These are phyloP conservation scores for Lithophane ornitopus DNA, from an alignment of 2,888 invertebrate species.

Conservation along the genomic window DNA sequence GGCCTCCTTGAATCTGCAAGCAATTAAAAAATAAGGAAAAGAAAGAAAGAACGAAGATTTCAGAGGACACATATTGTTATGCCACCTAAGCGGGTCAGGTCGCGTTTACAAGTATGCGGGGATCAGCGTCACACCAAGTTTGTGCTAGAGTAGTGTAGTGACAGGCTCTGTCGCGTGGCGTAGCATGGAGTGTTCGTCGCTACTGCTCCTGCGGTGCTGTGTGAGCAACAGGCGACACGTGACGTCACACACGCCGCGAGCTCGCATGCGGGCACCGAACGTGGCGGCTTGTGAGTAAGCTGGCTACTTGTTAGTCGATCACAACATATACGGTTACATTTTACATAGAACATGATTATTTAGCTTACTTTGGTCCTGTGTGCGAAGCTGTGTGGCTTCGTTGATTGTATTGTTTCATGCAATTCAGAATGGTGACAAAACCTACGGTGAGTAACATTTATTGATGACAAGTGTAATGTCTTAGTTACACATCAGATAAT, in stretches of 20 bases:
- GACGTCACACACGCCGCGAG: conserved; percentile 69
- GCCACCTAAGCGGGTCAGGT: conserved; percentile 81
- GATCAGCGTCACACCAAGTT: conserved; percentile 80
- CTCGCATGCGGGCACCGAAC: conserved; percentile 82
- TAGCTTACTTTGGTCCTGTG: conserved; percentile 81
- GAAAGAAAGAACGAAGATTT: conserved; percentile 85
- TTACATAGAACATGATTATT: conserved; percentile 71
- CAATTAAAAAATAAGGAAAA: conserved; percentile 90
- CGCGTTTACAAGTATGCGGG: conserved; percentile 75
- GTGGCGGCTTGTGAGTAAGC: conserved; percentile 85
- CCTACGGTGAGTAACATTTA: conserved; percentile 48
- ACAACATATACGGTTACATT: conserved; percentile 77
- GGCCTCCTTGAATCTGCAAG: conserved; percentile 96
- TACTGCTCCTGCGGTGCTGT: conserved; percentile 52
- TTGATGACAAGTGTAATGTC: conserved; percentile 46
- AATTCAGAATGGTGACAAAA: conserved; percentile 50
- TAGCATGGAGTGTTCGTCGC: conserved; percentile 75
- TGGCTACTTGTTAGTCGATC: conserved; percentile 84
- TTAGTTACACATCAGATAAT: conserved; percentile 26
- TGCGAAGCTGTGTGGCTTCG: conserved; percentile 72
- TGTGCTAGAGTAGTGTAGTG: conserved; percentile 84
- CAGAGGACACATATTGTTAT: conserved; percentile 78
- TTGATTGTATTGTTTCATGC: conserved; percentile 61
- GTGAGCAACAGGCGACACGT: conserved; percentile 74
- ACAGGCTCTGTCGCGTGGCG: conserved; percentile 76